Percentiles rank a stretch among this genome's conserved stretches.
Conservation (phyloP, 2,888 invertebrate species). For the Amiota minor region DNA sequence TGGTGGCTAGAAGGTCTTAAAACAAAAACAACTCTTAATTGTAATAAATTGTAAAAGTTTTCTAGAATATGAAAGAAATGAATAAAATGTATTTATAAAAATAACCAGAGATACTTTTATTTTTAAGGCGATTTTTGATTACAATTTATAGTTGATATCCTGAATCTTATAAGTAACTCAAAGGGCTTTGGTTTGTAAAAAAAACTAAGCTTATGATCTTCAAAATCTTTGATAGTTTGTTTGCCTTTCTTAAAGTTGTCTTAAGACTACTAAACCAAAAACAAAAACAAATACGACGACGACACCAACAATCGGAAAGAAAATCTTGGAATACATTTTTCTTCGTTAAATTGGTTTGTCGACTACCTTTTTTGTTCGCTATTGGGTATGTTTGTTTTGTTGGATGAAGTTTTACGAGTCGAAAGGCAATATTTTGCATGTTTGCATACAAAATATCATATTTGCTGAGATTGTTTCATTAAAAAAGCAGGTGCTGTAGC, state of each 20-base stretch:
- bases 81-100: no score
- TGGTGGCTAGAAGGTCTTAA: not conserved
- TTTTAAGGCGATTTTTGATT: no score
- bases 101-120: no score
- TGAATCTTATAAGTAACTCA: no score
- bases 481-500: slow-evolving; percentile 54
- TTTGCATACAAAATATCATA: slow-evolving; percentile 67
- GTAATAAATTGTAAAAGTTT: no score
- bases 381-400: not conserved
- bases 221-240: no score
- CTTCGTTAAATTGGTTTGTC: not conserved
- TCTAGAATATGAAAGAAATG: no score
- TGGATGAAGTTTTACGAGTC: not conserved
- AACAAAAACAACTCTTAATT: no score
- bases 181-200: no score
- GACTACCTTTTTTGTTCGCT: not conserved
- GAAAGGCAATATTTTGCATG: slow-evolving; percentile 61
- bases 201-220: no score
- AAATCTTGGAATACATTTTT: slow-evolving; percentile 33
- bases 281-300: slow-evolving; percentile 38
- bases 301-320: slow-evolving; percentile 62
- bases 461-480: slow-evolving; percentile 66
- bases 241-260: not conserved
- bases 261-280: slow-evolving; percentile 45
- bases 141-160: no score